Evolutionary conservation across 2,113 vertebrate species (phyloP).

Genomic region (Centropus bengalensis): DNA sequence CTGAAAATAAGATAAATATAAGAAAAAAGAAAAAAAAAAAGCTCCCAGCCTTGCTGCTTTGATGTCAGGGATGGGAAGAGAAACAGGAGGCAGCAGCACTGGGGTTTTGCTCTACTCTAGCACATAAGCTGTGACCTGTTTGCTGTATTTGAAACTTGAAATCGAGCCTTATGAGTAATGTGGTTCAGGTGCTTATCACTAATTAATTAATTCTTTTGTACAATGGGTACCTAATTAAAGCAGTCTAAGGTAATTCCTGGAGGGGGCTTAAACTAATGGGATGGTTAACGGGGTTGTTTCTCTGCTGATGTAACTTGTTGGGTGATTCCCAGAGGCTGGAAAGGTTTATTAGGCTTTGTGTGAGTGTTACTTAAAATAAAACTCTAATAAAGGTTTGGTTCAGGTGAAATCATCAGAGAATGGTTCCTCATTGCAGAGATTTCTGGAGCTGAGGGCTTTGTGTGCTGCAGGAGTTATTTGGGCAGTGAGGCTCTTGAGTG

Average conservation of each 20-base stretch:
- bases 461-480: not conserved
- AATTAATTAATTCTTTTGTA: slow-evolving; percentile 77
- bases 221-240: slow-evolving; percentile 73
- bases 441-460: not conserved
- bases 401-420: not conserved
- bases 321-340: not conserved
- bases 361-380: slow-evolving; percentile 60
- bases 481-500: not conserved
- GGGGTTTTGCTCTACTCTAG: not conserved
- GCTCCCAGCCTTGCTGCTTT: not conserved
- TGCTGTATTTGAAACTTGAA: slow-evolving; percentile 70
- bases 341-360: not conserved
- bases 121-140: slow-evolving; percentile 28
- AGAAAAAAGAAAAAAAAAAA: no score
- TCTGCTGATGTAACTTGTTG: slow-evolving; percentile 9
- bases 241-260: slow-evolving; percentile 38
- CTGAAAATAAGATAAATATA: not conserved
- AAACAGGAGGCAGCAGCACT: not conserved
- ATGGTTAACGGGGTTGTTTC: slow-evolving; percentile 4
- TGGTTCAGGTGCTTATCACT: slow-evolving; percentile 64
- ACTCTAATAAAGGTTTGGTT: not conserved
- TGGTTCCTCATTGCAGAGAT: not conserved
- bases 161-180: slow-evolving; percentile 50
- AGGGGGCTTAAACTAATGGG: not conserved
- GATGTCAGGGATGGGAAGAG: not conserved